Evolutionary conservation across 2,113 vertebrate species (phyloP).

Genomic region (Plecotus auritus): DNA sequence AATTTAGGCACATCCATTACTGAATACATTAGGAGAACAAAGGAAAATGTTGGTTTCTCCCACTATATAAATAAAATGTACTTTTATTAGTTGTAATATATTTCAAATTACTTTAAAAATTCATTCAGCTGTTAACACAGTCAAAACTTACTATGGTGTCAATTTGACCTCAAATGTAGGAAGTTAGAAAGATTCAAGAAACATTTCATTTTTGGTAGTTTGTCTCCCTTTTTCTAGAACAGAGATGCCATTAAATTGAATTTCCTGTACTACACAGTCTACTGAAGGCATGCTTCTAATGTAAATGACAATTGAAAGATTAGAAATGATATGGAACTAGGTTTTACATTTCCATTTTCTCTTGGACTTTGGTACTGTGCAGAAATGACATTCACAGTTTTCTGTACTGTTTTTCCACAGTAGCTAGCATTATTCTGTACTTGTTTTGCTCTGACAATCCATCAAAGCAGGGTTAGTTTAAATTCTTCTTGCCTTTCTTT

Average conservation of each 20-base stretch:
- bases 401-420: not conserved
- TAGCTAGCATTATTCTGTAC: constrained; percentile 27
- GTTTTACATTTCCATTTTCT: constrained; percentile 53
- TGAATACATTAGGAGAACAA: not conserved
- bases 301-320: constrained; percentile 54
- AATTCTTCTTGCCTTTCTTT: constrained; percentile 46
- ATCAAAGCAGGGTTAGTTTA: constrained; percentile 53
- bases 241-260: not conserved
- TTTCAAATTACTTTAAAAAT: not conserved
- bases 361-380: constrained; percentile 35
- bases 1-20: not conserved
- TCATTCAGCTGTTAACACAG: not conserved
- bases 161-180: not conserved
- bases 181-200: not conserved
- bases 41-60: not conserved
- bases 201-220: not conserved
- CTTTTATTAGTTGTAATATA: not conserved
- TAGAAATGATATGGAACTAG: constrained; percentile 8
- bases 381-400: constrained; percentile 53
- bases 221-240: not conserved
- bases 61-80: not conserved
- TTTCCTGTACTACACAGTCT: not conserved
- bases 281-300: not conserved
- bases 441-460: constrained; percentile 60
- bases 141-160: not conserved